A percentile compares a stretch with the other conserved stretches of the same genome.
Conservation (phyloP, 1,140 invertebrate species). For the Trichonephila clavipes region DNA sequence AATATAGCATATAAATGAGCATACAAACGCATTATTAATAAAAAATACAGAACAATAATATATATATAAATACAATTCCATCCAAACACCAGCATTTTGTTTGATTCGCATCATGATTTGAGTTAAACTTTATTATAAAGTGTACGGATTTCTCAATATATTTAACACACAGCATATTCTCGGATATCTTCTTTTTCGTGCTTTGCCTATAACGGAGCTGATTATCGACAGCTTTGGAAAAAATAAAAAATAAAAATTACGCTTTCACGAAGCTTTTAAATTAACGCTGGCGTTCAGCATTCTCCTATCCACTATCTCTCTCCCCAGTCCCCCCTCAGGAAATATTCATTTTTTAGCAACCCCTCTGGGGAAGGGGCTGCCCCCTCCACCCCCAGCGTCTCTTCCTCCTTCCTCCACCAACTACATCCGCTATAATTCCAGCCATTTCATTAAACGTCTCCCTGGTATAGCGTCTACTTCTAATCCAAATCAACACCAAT, state of each 20-base stretch:
- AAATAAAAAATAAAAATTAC: background rate
- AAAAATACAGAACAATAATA: no score
- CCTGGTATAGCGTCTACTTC: background rate
- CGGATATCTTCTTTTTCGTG: background rate
- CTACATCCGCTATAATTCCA: background rate
- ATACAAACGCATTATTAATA: no score
- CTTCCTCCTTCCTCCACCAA: background rate
- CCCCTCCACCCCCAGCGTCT: background rate
- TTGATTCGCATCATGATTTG: no score
- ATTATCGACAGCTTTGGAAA: background rate
- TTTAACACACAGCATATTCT: background rate
- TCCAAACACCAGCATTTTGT: no score
- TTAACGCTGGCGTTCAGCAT: background rate
- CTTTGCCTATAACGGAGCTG: background rate
- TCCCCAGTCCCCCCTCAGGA: constrained; percentile 21
- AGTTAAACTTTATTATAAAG: no score
- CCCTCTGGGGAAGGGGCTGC: background rate
- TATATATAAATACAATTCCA: no score
- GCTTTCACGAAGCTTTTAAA: background rate
- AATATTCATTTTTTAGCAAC: constrained; percentile 49
- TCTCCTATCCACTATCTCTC: background rate
- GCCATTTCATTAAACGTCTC: constrained; percentile 18
- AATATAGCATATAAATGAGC: no score
- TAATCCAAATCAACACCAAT: background rate
- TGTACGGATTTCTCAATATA: no score